Percentiles rank a stretch among this genome's conserved stretches.
Evolutionary conservation across 1,140 invertebrate species (phyloP).

Genomic region (Listronotus bonariensis): DNA sequence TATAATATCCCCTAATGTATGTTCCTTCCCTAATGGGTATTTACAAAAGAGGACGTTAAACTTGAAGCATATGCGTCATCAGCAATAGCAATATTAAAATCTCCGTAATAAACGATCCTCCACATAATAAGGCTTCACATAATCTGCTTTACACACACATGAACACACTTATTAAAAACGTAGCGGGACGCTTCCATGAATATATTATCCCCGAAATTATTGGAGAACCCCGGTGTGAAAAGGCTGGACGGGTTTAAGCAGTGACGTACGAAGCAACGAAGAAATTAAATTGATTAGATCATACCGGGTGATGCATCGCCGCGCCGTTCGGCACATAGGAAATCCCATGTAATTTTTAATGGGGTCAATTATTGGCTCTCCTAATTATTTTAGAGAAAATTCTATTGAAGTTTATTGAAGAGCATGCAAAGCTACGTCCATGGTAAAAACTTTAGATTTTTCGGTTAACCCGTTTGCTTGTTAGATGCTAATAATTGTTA

Average conservation of each 20-base stretch:
- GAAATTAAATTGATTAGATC: too few relatives aligned
- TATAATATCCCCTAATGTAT: too few relatives aligned
- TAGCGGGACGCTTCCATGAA: constrained; percentile 19
- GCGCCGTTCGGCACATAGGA: too few relatives aligned
- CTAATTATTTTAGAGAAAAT: too few relatives aligned
- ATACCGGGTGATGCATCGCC: too few relatives aligned
- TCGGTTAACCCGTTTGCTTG: too few relatives aligned
- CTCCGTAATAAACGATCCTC: constrained; percentile 22
- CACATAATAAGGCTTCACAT: constrained; percentile 22
- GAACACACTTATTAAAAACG: constrained; percentile 23
- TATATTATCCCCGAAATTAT: constrained; percentile 24
- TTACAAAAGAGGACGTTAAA: not conserved
- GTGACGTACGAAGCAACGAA: constrained; percentile 5
- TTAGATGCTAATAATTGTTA: too few relatives aligned
- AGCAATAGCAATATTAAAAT: constrained; percentile 15
- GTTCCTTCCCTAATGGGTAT: not conserved
- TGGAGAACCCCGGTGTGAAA: constrained; percentile 7
- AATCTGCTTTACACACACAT: constrained; percentile 23
- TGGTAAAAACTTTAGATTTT: too few relatives aligned
- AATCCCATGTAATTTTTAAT: too few relatives aligned
- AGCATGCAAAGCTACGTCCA: too few relatives aligned
- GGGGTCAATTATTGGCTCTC: too few relatives aligned
- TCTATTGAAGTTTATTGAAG: too few relatives aligned
- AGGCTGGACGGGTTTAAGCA: constrained; percentile 7
- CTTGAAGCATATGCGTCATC: constrained; percentile 2